Conservation (phyloP, 2,888 invertebrate genomes). For the Apantesis nais region DNA sequence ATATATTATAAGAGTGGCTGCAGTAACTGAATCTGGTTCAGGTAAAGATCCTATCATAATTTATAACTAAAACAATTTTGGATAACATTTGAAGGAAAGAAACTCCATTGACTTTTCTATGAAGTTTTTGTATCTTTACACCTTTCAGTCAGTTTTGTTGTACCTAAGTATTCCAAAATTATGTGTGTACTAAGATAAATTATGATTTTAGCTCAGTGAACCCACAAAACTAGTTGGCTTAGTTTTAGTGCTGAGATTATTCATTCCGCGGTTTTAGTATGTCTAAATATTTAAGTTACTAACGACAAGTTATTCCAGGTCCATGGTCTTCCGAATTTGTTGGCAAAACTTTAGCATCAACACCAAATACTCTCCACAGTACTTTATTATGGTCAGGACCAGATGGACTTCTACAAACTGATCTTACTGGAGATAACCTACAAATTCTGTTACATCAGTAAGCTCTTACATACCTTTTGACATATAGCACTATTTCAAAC, state of each 20-base stretch:
- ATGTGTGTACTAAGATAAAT: neutral
- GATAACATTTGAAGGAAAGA: neutral
- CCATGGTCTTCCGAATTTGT: conserved; percentile 92
- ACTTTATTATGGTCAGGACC: conserved; percentile 91
- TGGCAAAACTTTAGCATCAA: conserved; percentile 88
- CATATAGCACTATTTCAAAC: neutral
- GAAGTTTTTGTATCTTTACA: too few relatives aligned
- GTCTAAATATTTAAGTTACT: too few relatives aligned
- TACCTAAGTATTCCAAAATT: neutral
- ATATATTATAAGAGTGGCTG: conserved; percentile 92
- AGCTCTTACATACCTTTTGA: conserved; percentile 8
- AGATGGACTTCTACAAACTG: conserved; percentile 92
- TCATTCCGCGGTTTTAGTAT: neutral
- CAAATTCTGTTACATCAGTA: conserved; percentile 88
- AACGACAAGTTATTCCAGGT: conserved; percentile 70
- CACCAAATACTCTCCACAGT: conserved; percentile 85
- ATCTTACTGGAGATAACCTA: conserved; percentile 91
- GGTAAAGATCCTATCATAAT: conserved; percentile 52
- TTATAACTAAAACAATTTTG: neutral
- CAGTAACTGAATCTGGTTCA: conserved; percentile 90
- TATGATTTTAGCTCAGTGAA: neutral
- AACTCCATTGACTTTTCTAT: neutral
- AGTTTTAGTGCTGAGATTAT: neutral
- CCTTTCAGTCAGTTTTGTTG: too few relatives aligned
- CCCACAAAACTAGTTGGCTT: too few relatives aligned